phyloP scores from a whole-genome alignment of 2,797 vertebrate genomes.

The Poecilia picta region DNA sequence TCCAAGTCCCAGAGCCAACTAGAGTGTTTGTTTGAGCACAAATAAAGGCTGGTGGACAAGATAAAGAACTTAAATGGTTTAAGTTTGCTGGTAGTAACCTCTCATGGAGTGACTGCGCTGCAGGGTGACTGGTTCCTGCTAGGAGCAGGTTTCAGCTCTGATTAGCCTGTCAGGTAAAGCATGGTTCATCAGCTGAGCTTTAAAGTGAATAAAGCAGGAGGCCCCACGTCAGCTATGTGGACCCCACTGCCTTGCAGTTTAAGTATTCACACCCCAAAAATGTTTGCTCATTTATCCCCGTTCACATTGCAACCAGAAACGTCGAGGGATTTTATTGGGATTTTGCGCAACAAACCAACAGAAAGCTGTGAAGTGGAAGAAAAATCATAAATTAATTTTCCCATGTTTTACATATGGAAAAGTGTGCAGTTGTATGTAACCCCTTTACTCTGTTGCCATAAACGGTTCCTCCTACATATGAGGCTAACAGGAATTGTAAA shows the following conservation, averaged over 20 bases:
- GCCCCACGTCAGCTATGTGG: neutral
- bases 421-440: neutral
- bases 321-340: neutral
- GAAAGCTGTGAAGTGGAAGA: neutral
- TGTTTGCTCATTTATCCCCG: neutral
- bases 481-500: neutral
- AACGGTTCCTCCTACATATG: neutral
- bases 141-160: neutral
- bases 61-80: conserved; percentile 21
- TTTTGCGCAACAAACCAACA: neutral
- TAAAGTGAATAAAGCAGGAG: neutral
- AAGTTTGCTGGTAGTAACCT: conserved; percentile 60
- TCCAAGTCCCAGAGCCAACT: neutral
- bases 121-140: conserved; percentile 28
- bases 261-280: conserved; percentile 7
- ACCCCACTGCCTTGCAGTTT: neutral
- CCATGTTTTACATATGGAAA: neutral
- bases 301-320: conserved; percentile 1
- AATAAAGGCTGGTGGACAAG: neutral
- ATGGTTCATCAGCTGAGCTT: conserved; percentile 8
- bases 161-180: conserved; percentile 1
- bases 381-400: neutral
- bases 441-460: neutral
- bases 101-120: conserved; percentile 40
- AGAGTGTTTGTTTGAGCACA: neutral